Percentiles rank a stretch among this genome's conserved stretches.
Evolutionary conservation across 2,888 invertebrate genomes (phyloP).

Genomic region (Leistus spinibarbis): DNA sequence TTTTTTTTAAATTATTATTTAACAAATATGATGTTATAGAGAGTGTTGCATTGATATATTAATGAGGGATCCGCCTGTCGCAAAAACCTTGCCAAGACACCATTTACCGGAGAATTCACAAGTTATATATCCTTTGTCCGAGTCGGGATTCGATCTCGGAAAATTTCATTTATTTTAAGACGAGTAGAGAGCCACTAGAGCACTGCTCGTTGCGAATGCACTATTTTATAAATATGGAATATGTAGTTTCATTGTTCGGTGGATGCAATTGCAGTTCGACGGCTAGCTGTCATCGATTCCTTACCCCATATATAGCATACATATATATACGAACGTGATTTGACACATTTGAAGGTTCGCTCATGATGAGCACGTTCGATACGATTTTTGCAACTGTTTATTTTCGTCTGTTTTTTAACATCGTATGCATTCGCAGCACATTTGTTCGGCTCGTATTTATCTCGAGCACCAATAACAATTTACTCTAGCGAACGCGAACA

Average conservation of each 20-base stretch:
- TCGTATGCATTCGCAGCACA: neutral
- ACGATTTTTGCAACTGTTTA: neutral
- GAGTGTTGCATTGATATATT: too few relatives aligned
- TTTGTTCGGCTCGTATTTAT: neutral
- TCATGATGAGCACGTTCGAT: neutral
- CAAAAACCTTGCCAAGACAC: too few relatives aligned
- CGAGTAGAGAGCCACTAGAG: too few relatives aligned
- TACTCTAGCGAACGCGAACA: neutral
- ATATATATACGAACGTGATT: neutral
- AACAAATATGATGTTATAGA: too few relatives aligned
- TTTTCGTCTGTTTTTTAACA: neutral
- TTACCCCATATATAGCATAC: neutral
- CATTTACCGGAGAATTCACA: too few relatives aligned
- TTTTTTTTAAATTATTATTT: too few relatives aligned
- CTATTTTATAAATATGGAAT: constrained; percentile 25
- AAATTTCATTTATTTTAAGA: too few relatives aligned
- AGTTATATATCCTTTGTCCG: too few relatives aligned
- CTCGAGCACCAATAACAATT: neutral
- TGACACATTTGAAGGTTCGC: neutral
- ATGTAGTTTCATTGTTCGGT: constrained; percentile 15
- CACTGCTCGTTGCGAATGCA: too few relatives aligned
- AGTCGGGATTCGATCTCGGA: too few relatives aligned
- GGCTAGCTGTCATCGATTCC: neutral
- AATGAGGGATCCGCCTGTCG: too few relatives aligned
- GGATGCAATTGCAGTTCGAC: neutral